Percentiles rank a stretch among this genome's conserved stretches.
These are phyloP conservation scores for Dynastes hyllus DNA, from an alignment of 2,888 invertebrate genomes.

Conservation along the genomic window DNA sequence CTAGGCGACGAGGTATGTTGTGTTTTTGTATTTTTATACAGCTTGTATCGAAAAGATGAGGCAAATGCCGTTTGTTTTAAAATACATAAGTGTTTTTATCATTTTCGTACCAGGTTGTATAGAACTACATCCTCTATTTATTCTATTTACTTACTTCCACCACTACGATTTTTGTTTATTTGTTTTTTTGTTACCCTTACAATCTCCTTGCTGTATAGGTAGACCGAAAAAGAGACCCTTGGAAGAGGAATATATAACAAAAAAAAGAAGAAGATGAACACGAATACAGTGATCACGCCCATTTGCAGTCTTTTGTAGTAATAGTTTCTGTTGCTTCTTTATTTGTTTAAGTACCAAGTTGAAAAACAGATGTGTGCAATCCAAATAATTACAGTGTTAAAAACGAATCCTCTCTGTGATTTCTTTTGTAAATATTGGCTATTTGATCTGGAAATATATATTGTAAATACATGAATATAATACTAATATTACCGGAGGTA, in stretches of 20 bases:
- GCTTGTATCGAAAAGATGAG: constrained; percentile 22
- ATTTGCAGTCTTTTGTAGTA: constrained; percentile 21
- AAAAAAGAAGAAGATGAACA: constrained; percentile 40
- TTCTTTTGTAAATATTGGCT: constrained; percentile 22
- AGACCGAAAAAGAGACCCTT: constrained; percentile 17
- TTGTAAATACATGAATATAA: constrained; percentile 48
- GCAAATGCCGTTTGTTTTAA: not conserved
- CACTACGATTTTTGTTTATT: constrained; percentile 3
- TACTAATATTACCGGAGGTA: constrained; percentile 32
- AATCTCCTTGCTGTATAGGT: constrained; percentile 34
- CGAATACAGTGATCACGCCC: not conserved
- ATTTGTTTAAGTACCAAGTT: constrained; percentile 33
- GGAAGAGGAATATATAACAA: constrained; percentile 11
- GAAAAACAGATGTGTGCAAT: constrained; percentile 45
- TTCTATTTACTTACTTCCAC: not conserved
- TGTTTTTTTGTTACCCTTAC: constrained; percentile 31
- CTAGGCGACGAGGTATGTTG: constrained; percentile 39
- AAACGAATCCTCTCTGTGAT: constrained; percentile 48
- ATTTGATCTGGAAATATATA: constrained; percentile 40
- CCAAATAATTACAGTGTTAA: constrained; percentile 32
- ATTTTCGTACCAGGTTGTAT: constrained; percentile 29
- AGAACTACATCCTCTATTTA: constrained; percentile 2
- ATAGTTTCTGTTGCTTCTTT: constrained; percentile 15
- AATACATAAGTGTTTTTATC: not conserved
- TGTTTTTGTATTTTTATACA: constrained; percentile 32